Percentiles rank a stretch among this genome's conserved stretches.
These are phyloP conservation scores for Craseonycteris thonglongyai DNA, from an alignment of 2,113 vertebrate species.

Conservation along the genomic window DNA sequence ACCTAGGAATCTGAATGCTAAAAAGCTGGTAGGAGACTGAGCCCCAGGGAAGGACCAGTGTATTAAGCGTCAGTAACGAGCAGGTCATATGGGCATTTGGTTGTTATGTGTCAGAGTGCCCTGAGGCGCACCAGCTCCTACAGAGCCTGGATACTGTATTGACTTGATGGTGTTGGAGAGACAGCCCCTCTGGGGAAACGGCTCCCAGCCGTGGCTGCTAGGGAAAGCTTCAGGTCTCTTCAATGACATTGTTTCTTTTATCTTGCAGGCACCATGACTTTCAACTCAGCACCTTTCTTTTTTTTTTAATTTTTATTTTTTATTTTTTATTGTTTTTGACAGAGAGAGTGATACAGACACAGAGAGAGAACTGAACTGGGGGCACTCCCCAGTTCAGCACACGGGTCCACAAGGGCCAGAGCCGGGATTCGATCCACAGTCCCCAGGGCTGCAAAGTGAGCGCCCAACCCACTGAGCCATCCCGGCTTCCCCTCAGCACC, in stretches of 20 bases:
- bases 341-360: no score
- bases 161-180: neutral
- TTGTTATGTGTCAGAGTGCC: neutral
- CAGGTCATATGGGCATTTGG: neutral
- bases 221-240: neutral
- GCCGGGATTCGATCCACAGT: no score
- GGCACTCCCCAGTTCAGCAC: no score
- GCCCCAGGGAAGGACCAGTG: neutral
- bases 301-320: no score
- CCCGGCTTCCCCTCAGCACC: no score
- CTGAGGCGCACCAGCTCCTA: neutral
- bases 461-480: no score
- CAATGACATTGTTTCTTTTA: neutral
- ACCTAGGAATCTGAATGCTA: neutral
- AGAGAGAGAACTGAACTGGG: no score
- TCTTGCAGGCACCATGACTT: neutral
- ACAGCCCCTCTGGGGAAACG: neutral
- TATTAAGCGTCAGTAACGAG: neutral
- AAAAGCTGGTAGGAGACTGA: neutral
- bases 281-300: neutral
- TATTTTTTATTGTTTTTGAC: no score
- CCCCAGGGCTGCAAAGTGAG: no score
- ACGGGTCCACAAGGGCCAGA: no score
- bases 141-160: neutral
- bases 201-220: neutral